These are phyloP conservation scores for Apotomis capreana DNA, from an alignment of 2,888 invertebrate species.

Conservation along the genomic window DNA sequence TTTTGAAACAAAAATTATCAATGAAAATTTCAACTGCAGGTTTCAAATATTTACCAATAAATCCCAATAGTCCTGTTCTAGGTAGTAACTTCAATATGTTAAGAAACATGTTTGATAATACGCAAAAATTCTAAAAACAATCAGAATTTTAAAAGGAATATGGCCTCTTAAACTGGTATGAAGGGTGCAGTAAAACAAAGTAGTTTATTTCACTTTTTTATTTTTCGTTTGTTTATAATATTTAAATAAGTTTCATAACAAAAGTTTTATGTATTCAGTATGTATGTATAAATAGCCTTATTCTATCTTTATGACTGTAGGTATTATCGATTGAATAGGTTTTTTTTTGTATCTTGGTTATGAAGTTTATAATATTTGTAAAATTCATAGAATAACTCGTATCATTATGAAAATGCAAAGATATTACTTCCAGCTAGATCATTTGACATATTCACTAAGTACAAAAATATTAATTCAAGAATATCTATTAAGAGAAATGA, in stretches of 20 bases:
- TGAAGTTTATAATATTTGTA: conserved; percentile 60
- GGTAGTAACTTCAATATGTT: no score
- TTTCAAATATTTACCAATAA: no score
- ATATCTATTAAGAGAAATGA: conserved; percentile 66
- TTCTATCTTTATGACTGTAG: conserved; percentile 74
- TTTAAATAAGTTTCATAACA: conserved; percentile 82
- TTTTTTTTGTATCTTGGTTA: conserved; percentile 60
- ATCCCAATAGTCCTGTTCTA: no score
- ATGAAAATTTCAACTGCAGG: no score
- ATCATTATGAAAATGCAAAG: conserved; percentile 54
- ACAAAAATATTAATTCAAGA: conserved; percentile 81
- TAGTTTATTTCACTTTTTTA: conserved; percentile 70
- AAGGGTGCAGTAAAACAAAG: conserved; percentile 39
- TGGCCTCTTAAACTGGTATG: not conserved
- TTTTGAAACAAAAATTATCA: no score
- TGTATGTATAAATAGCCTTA: conserved; percentile 80
- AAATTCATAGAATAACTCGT: conserved; percentile 53
- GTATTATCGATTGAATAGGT: conserved; percentile 70
- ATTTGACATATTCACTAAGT: conserved; percentile 72
- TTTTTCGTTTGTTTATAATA: conserved; percentile 81
- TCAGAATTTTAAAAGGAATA: no score
- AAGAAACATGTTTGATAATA: no score
- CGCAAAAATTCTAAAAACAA: no score
- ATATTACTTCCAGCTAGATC: conserved; percentile 61
- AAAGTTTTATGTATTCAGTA: conserved; percentile 73